Conservation (phyloP, 2,888 invertebrate species). For the Cantharis nigra region DNA sequence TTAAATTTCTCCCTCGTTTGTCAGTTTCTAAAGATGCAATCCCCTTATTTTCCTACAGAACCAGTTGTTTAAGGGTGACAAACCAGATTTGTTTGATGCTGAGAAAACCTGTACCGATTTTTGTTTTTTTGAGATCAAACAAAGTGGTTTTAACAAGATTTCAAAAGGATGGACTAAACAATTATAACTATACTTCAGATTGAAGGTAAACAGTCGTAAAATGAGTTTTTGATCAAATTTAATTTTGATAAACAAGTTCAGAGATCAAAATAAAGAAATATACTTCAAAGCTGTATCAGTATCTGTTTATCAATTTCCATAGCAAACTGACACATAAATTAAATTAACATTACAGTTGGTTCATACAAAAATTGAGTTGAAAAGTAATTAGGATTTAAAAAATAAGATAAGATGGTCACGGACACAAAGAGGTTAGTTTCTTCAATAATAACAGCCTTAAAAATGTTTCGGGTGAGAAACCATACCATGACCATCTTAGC, state of each 20-base stretch:
- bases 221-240: background rate
- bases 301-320: background rate
- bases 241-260: background rate
- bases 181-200: background rate
- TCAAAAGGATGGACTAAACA: background rate
- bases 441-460: background rate
- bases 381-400: background rate
- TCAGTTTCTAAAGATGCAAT: background rate
- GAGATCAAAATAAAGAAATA: background rate
- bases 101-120: background rate
- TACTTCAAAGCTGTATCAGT: background rate
- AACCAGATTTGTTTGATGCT: background rate
- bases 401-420: background rate
- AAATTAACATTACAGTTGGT: background rate
- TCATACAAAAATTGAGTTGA: background rate
- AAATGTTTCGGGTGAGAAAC: background rate
- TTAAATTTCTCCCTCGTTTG: background rate
- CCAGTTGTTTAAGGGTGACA: background rate
- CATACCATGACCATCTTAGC: background rate
- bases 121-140: background rate
- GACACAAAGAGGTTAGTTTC: background rate
- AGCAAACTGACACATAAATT: background rate
- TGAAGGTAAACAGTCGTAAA: background rate
- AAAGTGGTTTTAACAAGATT: background rate
- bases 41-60: background rate